Evolutionary conservation across 2,888 invertebrate species (phyloP), one percentile per base, ranked within the genome.

Genomic region (Isoperla grammatica): DNA sequence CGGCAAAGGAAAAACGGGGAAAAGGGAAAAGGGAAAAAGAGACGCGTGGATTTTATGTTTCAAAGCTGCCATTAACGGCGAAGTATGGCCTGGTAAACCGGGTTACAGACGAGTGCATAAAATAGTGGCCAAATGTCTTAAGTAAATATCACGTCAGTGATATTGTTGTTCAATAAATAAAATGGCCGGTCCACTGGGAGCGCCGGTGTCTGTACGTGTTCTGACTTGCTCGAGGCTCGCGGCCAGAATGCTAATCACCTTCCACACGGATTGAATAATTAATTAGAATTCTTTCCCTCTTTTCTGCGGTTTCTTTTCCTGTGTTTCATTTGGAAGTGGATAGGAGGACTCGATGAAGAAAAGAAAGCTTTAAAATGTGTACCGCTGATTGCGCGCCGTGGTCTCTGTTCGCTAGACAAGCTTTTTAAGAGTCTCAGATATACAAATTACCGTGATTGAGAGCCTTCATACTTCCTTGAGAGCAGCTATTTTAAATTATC

Each of bases 211-310:
- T 53, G 37, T 53, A 53, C 53, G 13, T 17, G 53, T 37, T 35
- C 53, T 2, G 46, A 46, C 35, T 57, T 35, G 1, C 54, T 13
- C 37, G 57, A 42, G 54, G 49, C 68, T 67, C 69, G 67, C 68
- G 56, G 42, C 48, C 55, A 53, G 57, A 73, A 75, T 79, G 79
- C 79, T 79, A 79, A 79, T 79, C 79, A 79, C 77, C 50, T 56
- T 76, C 76, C 74, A 74, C 76, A 76, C 74, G 75, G 75, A 78
- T 78, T 78, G 79, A 79, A 79, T 79, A 80, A 80, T 79, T 79
- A 80, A 80, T 79, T 78, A 78, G 78, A 77, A 78, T 79, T 79
- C 79, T 79, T 78, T 77, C 71, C 76, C 72, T 73, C 70, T 70
- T 68, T 71, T 72, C 73, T 73, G 60, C 29, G 60, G 60, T 60